Evolutionary conservation across 2,797 vertebrate genomes (phyloP).

Genomic region (Podarcis siculus): DNA sequence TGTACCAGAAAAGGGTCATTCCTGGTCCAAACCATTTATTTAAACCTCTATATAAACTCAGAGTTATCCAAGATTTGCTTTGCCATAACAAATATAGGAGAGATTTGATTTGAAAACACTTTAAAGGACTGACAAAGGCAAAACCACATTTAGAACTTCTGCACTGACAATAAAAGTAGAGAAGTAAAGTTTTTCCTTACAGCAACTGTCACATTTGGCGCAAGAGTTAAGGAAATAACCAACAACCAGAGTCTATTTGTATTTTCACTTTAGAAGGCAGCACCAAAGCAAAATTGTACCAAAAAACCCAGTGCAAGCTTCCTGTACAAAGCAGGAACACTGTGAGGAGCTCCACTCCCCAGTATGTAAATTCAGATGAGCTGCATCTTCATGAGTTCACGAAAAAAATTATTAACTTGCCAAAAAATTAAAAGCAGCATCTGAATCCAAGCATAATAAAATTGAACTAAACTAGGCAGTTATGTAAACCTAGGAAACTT

Average conservation of each 20-base stretch:
- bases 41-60: background rate
- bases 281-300: background rate
- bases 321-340: background rate
- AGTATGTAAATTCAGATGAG: background rate
- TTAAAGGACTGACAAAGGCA: background rate
- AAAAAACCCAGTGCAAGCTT: background rate
- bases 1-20: background rate
- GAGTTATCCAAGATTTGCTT: background rate
- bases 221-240: background rate
- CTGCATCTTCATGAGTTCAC: background rate
- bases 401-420: fast-evolving
- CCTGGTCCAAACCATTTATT: background rate
- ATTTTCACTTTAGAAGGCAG: background rate
- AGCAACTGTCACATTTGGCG: background rate
- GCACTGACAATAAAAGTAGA: background rate
- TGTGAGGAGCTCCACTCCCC: background rate
- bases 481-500: background rate
- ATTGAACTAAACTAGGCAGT: background rate
- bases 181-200: background rate
- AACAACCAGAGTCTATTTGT: background rate
- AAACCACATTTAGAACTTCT: background rate
- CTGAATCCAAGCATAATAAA: background rate
- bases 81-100: background rate
- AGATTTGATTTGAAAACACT: background rate
- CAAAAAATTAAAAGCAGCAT: fast-evolving